Evolutionary conservation across 2,797 vertebrate species (phyloP).

Genomic region (Micrastur ruficollis): DNA sequence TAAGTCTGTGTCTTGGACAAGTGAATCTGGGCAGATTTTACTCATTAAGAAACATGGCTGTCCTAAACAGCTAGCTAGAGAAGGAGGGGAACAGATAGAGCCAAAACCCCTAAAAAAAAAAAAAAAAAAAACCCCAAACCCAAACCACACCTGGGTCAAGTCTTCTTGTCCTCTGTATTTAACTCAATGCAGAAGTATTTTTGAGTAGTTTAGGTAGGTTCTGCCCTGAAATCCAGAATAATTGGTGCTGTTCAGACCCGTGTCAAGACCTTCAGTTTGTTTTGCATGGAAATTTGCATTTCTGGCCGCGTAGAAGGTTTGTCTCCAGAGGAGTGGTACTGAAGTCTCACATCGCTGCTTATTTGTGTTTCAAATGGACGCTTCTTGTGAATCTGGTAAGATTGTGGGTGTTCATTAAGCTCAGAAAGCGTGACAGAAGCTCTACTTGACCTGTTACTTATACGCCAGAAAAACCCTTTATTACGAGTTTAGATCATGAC

Average conservation of each 20-base stretch:
- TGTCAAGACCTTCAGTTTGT: not conserved
- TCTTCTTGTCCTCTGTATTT: not conserved
- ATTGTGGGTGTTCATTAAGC: not conserved
- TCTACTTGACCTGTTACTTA: not conserved
- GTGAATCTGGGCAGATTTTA: not conserved
- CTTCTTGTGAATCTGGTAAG: not conserved
- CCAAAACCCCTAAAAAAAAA: not conserved
- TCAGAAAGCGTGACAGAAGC: not conserved
- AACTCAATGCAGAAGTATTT: not conserved
- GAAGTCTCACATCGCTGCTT: not conserved
- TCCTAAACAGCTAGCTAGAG: not conserved
- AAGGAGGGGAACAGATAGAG: not conserved
- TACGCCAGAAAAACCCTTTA: not conserved
- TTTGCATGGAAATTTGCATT: not conserved
- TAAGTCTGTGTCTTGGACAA: not conserved
- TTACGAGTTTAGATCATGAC: not conserved
- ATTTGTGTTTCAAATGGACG: not conserved
- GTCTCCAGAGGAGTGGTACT: not conserved
- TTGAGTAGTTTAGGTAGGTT: not conserved
- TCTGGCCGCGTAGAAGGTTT: not conserved
- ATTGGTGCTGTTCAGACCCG: not conserved
- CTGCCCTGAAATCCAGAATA: not conserved
- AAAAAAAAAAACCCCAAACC: no score
- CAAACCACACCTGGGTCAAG: not conserved
- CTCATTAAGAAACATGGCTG: not conserved